Percentiles rank a stretch among this genome's conserved stretches.
These are phyloP conservation scores for Actinernus sp. DNA, from an alignment of 92 coral and sea anemone genomes.

Conservation along the genomic window DNA sequence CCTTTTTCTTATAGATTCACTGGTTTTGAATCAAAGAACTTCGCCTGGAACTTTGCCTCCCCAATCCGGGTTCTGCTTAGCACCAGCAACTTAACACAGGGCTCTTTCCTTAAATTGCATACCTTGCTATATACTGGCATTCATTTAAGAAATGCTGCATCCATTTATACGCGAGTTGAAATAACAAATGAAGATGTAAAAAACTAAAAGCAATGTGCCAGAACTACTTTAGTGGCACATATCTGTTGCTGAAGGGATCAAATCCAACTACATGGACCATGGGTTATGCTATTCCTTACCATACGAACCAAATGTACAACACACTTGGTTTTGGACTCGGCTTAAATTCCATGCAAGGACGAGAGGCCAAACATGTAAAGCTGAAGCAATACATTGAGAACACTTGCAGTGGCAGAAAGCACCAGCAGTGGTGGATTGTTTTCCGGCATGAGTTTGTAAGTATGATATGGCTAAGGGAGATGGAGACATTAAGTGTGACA, in stretches of 20 bases:
- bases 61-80: conserved; percentile 26
- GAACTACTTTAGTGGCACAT: conserved; percentile 26
- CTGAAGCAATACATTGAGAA: conserved; percentile 31
- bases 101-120: conserved; percentile 23
- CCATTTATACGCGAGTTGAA: conserved; percentile 31
- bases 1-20: conserved; percentile 60
- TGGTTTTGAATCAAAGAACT: conserved; percentile 55
- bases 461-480: conserved; percentile 51
- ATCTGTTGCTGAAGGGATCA: conserved; percentile 9
- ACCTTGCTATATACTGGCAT: conserved; percentile 18
- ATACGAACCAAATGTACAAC: conserved; percentile 28
- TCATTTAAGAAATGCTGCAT: conserved; percentile 41
- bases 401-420: conserved; percentile 39
- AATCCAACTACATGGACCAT: conserved; percentile 63
- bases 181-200: conserved; percentile 28
- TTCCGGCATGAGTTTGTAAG: conserved; percentile 64
- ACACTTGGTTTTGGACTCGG: conserved; percentile 52
- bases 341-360: conserved; percentile 47
- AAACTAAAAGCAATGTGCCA: conserved; percentile 20
- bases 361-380: conserved; percentile 65
- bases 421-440: conserved; percentile 62
- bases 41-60: conserved; percentile 54
- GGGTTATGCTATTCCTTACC: conserved; percentile 58
- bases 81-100: conserved; percentile 17
- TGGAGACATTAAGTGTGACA: conserved; percentile 48